These are phyloP conservation scores for Ancistrus triradiatus DNA, from an alignment of 2,113 vertebrate genomes.

Conservation along the genomic window DNA sequence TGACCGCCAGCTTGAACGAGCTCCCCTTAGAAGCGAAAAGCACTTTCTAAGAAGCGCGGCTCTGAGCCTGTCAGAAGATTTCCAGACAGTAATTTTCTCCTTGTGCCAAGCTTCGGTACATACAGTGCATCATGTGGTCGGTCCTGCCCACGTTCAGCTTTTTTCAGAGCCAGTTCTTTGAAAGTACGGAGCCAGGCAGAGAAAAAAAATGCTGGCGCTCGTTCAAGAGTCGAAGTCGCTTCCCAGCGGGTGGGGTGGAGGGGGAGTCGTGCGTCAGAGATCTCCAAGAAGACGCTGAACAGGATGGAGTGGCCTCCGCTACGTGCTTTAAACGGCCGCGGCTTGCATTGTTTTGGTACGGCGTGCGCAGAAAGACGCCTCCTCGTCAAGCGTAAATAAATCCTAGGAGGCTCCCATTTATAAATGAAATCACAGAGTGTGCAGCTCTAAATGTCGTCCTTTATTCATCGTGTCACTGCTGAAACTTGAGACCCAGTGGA, in stretches of 20 bases:
- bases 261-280: conserved; percentile 48
- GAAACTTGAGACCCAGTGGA: too few relatives aligned
- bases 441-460: too few relatives aligned
- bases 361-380: neutral
- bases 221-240: conserved; percentile 39
- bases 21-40: too few relatives aligned
- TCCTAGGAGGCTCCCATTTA: too few relatives aligned
- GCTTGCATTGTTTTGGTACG: neutral
- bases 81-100: neutral
- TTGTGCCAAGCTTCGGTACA: neutral
- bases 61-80: neutral
- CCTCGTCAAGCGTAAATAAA: too few relatives aligned
- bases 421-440: too few relatives aligned
- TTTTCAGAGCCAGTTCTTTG: neutral
- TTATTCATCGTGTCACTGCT: too few relatives aligned
- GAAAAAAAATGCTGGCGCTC: conserved; percentile 45
- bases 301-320: conserved; percentile 33
- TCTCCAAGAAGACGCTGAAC: too few relatives aligned
- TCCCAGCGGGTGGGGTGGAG: conserved; percentile 43
- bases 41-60: conserved; percentile 6
- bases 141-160: neutral
- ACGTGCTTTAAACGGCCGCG: conserved; percentile 1
- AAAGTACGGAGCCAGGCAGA: conserved; percentile 41
- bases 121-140: neutral
- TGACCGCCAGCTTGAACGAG: too few relatives aligned